Evolutionary conservation across 2,113 vertebrate species (phyloP), one percentile per base, ranked within the genome.

Genomic region (Prionailurus viverrinus): DNA sequence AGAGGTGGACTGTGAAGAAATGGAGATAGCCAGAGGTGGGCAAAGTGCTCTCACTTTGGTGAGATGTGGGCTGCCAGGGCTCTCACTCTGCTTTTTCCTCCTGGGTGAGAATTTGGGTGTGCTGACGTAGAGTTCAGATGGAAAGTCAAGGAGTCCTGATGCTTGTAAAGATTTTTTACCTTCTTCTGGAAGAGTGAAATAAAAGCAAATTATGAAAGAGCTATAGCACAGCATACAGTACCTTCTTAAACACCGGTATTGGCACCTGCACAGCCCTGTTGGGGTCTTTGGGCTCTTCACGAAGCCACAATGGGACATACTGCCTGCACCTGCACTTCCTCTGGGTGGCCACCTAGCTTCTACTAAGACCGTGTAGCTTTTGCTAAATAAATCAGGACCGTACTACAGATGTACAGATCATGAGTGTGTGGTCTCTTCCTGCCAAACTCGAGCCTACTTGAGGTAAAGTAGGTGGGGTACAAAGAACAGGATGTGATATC

Each of bases 351-450:
- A 41, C 23, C 68, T 63, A n/a, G 27, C 27, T 74, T 92, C 48
- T 31, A 92, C 25, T 80, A 58, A 93, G 27, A 65, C 29, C 58
- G n/a, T 61, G 23, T n/a, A 45, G n/a, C 6, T 92, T 97, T 78
- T 92, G 79, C 66, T 94, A 96, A 94, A 92, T 94, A 68, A 86
- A 87, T 58, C 6, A 39, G 36, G 29, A 82, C 36, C 63, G 5
- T 41, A 55, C 31, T 63, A 65, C 1, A 19, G 36, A 91, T n/a
- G 89, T 71, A 39, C 18, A 51, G 29, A 73, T 41, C 39, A 11
- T 45, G 36, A 81, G 45, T 11, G 1, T 18, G 23, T n/a, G 33
- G 29, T 51, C 39, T 90, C 55, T 86, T 81, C 31, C 29, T 48
- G 15, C 19, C 55, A 92, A 55, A 39, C 14, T 33, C 0, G 2